These are phyloP conservation scores for Ptyas mucosa DNA, from an alignment of 2,113 vertebrate genomes.

Conservation along the genomic window DNA sequence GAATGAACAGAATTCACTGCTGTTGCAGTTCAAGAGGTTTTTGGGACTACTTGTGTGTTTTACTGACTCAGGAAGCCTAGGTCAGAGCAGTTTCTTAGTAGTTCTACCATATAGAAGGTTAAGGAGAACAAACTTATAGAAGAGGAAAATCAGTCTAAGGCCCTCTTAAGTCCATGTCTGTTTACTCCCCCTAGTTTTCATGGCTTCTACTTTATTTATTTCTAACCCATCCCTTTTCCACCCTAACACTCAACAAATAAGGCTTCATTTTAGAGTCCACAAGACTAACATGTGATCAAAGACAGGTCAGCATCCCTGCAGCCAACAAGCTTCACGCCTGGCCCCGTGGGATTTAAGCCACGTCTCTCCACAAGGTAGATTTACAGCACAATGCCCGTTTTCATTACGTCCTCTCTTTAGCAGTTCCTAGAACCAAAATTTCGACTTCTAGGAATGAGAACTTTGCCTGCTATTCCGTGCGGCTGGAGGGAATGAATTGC, in stretches of 20 bases:
- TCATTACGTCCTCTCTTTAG: slow-evolving; percentile 28
- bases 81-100: not conserved
- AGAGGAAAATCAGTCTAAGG: not conserved
- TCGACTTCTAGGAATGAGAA: slow-evolving; percentile 45
- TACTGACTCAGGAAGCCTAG: no score
- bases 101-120: not conserved
- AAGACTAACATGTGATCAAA: slow-evolving; percentile 6
- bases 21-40: no score
- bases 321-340: not conserved
- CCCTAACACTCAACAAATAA: not conserved
- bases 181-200: not conserved
- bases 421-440: slow-evolving; percentile 35
- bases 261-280: slow-evolving; percentile 21
- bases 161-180: not conserved
- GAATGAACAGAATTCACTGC: no score
- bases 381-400: slow-evolving; percentile 2
- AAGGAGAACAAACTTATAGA: not conserved
- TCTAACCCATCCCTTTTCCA: not conserved
- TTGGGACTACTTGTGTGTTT: no score
- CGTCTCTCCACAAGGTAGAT: not conserved
- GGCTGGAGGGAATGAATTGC: slow-evolving; percentile 59
- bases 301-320: not conserved
- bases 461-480: slow-evolving; percentile 31
- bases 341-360: not conserved
- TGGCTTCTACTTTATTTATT: not conserved